Conservation (phyloP, 2,113 vertebrate genomes). For the Pogona vitticeps region DNA sequence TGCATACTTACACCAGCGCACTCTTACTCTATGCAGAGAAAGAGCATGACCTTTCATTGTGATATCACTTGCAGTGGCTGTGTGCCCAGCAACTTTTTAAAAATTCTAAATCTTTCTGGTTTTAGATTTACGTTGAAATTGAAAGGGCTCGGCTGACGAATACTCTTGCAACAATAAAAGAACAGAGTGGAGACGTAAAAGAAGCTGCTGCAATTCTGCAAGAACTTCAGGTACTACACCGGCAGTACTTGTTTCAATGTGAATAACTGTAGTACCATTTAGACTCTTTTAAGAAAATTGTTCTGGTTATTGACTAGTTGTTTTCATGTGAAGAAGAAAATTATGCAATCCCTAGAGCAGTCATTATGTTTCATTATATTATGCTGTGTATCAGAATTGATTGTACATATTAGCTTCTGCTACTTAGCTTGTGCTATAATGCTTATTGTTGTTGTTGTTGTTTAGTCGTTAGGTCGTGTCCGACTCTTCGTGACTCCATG, state of each 20-base stretch:
- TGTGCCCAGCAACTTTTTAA: slow-evolving; percentile 17
- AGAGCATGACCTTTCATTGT: not conserved
- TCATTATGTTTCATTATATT: not conserved
- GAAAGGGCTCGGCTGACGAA: slow-evolving; percentile 95
- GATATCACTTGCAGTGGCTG: not conserved
- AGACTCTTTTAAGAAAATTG: too few relatives aligned
- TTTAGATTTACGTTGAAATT: slow-evolving; percentile 97
- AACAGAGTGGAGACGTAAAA: slow-evolving; percentile 92
- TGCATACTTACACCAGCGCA: too few relatives aligned
- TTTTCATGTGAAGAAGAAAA: not conserved
- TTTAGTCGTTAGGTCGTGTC: too few relatives aligned
- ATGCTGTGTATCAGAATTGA: not conserved
- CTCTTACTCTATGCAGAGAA: not conserved
- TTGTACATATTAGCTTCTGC: not conserved
- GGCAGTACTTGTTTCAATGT: not conserved
- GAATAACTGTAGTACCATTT: not conserved
- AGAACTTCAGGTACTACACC: slow-evolving; percentile 88
- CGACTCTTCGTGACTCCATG: too few relatives aligned
- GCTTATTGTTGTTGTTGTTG: too few relatives aligned
- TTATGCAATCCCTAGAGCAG: not conserved
- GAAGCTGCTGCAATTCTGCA: slow-evolving; percentile 96
- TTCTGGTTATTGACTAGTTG: not conserved
- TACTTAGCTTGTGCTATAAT: not conserved
- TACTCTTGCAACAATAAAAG: slow-evolving; percentile 92
- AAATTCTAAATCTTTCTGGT: not conserved